phyloP scores from a whole-genome alignment of 2,888 invertebrate genomes.

The Keiferia lycopersicella region DNA sequence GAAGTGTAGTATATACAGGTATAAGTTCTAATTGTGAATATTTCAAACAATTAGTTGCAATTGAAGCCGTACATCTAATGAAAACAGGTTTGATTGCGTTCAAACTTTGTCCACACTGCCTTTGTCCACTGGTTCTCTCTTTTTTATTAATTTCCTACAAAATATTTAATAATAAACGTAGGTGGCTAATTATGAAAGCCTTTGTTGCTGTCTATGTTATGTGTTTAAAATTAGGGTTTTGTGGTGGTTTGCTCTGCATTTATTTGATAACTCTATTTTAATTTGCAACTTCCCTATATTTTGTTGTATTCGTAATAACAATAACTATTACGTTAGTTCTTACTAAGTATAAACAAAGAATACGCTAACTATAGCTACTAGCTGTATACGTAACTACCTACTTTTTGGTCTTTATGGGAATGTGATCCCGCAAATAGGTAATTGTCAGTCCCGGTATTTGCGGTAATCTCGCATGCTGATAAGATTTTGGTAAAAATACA shows the following conservation, averaged over 20 bases:
- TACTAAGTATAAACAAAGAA: too few relatives aligned
- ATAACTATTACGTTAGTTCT: too few relatives aligned
- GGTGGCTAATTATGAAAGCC: slow-evolving; percentile 32
- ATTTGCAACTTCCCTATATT: neutral
- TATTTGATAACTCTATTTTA: neutral
- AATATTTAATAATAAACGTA: slow-evolving; percentile 40
- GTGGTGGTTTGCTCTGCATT: slow-evolving; percentile 3
- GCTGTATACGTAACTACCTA: too few relatives aligned
- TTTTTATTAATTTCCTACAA: slow-evolving; percentile 42
- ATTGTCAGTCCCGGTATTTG: too few relatives aligned
- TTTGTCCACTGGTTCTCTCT: slow-evolving; percentile 35
- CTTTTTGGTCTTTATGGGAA: too few relatives aligned
- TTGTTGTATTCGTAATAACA: too few relatives aligned
- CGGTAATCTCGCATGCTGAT: too few relatives aligned
- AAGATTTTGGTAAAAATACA: too few relatives aligned
- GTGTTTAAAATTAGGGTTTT: slow-evolving; percentile 33
- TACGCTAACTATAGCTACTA: too few relatives aligned
- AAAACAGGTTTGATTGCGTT: slow-evolving; percentile 37
- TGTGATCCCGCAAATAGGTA: too few relatives aligned
- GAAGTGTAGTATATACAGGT: too few relatives aligned
- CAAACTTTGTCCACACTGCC: slow-evolving; percentile 41
- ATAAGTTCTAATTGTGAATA: slow-evolving; percentile 46
- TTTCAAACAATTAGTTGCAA: slow-evolving; percentile 51
- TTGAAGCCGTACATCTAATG: slow-evolving; percentile 41
- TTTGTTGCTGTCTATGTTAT: slow-evolving; percentile 37